Evolutionary conservation across 2,888 invertebrate genomes (phyloP).

Genomic region (Adelognathus sp.): DNA sequence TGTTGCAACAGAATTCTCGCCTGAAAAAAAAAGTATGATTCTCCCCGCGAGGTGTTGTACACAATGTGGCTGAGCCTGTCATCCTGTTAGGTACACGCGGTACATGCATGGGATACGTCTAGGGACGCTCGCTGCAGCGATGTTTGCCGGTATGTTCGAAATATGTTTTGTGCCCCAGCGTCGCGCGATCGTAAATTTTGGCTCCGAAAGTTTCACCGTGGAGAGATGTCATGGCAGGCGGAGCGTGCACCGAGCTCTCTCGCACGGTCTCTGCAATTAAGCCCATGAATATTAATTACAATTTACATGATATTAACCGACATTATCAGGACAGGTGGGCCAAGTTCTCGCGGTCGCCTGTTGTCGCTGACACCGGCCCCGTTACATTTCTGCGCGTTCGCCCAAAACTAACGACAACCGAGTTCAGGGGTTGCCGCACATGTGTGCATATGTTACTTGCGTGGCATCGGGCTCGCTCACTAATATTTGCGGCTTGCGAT

Average conservation of each 20-base stretch:
- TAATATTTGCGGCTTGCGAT: slow-evolving; percentile 2
- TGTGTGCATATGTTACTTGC: slow-evolving; percentile 45
- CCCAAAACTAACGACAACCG: slow-evolving; percentile 50
- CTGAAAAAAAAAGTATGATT: background rate
- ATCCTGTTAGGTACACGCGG: background rate
- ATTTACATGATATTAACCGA: slow-evolving; percentile 80
- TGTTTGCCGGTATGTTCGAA: slow-evolving; percentile 61
- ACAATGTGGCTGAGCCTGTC: background rate
- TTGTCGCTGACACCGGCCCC: slow-evolving; percentile 65
- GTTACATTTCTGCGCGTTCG: background rate
- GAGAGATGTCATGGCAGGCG: slow-evolving; percentile 52
- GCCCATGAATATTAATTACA: slow-evolving; percentile 79
- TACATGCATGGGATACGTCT: slow-evolving; percentile 20
- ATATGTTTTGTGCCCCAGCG: slow-evolving; percentile 69
- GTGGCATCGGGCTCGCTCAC: slow-evolving; percentile 44
- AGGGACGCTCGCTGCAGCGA: background rate
- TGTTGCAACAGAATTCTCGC: background rate
- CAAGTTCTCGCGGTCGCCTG: slow-evolving; percentile 71
- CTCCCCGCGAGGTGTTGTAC: background rate
- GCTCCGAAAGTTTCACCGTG: slow-evolving; percentile 69
- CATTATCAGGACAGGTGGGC: slow-evolving; percentile 78
- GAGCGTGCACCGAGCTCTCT: slow-evolving; percentile 50
- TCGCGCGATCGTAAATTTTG: slow-evolving; percentile 75
- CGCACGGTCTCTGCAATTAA: slow-evolving; percentile 70
- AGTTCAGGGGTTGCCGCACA: slow-evolving; percentile 6